These are phyloP conservation scores for Xiphophorus birchmanni DNA, from an alignment of 2,797 vertebrate species.

Conservation along the genomic window DNA sequence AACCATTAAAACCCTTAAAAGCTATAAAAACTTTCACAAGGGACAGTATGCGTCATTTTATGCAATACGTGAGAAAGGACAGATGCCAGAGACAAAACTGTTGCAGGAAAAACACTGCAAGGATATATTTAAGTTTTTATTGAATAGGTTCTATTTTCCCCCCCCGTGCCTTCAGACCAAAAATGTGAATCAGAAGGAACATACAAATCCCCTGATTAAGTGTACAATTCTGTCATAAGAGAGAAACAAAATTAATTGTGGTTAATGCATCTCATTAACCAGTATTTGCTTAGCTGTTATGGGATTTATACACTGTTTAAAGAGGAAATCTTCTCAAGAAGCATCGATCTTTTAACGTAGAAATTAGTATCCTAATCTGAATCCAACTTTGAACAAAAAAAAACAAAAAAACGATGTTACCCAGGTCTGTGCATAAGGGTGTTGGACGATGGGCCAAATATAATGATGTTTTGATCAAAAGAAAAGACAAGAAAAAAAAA, in stretches of 20 bases:
- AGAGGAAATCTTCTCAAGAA: constrained; percentile 79
- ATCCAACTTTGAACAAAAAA: constrained; percentile 70
- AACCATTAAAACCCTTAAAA: neutral
- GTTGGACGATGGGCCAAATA: constrained; percentile 77
- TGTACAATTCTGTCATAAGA: constrained; percentile 78
- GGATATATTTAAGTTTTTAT: constrained; percentile 81
- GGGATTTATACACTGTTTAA: constrained; percentile 82
- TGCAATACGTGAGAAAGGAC: neutral
- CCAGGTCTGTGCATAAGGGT: constrained; percentile 77
- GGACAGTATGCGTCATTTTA: neutral
- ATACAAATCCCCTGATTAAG: constrained; percentile 79
- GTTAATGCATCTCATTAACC: constrained; percentile 75
- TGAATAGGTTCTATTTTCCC: constrained; percentile 79
- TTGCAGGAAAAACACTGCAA: constrained; percentile 52
- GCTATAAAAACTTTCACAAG: neutral
- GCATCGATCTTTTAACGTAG: constrained; percentile 77
- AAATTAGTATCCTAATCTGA: constrained; percentile 81
- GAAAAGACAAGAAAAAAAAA: constrained; percentile 26
- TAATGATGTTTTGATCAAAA: constrained; percentile 64
- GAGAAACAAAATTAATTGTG: constrained; percentile 74
- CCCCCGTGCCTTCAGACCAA: constrained; percentile 78
- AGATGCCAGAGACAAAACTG: constrained; percentile 13
- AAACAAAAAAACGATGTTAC: constrained; percentile 47
- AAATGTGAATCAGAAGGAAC: constrained; percentile 80
- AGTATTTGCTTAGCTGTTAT: constrained; percentile 77